Evolutionary conservation across 2,888 invertebrate species (phyloP).

Genomic region (Latrodectus hesperus): DNA sequence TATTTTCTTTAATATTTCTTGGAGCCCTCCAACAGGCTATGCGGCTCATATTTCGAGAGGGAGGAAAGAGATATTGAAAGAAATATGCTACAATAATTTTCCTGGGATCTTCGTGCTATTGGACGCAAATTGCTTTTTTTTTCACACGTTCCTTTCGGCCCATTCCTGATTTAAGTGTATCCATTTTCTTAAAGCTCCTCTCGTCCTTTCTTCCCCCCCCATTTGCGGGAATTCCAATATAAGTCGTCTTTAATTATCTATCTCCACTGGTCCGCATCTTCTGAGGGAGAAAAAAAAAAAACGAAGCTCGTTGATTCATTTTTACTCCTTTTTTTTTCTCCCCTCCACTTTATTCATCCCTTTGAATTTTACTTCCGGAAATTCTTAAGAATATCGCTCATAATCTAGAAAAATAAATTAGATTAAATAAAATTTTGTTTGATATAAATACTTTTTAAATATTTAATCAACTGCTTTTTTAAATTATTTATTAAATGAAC

Average conservation of each 20-base stretch:
- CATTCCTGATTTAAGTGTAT: constrained; percentile 9
- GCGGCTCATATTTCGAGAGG: neutral
- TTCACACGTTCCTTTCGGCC: neutral
- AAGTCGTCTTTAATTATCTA: constrained; percentile 23
- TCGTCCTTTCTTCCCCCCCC: neutral
- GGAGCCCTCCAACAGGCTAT: neutral
- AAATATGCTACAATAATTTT: constrained; percentile 8
- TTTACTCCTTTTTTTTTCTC: neutral
- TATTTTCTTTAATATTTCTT: too few species aligned
- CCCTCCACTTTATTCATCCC: neutral
- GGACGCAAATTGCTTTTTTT: constrained; percentile 28
- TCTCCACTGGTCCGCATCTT: neutral
- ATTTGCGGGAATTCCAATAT: constrained; percentile 25
- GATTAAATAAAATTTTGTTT: too few species aligned
- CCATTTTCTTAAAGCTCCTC: neutral
- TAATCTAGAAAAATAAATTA: too few species aligned
- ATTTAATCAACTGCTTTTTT: too few species aligned
- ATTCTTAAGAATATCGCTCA: too few species aligned
- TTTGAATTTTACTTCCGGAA: too few species aligned
- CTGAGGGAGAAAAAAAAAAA: neutral
- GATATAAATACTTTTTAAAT: too few species aligned
- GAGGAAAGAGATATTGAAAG: neutral
- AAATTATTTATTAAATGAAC: too few species aligned
- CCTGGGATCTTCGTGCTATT: neutral
- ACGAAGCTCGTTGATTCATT: neutral